phyloP scores from a whole-genome alignment of 2,888 invertebrate genomes.

The Odontocerum albicorne region DNA sequence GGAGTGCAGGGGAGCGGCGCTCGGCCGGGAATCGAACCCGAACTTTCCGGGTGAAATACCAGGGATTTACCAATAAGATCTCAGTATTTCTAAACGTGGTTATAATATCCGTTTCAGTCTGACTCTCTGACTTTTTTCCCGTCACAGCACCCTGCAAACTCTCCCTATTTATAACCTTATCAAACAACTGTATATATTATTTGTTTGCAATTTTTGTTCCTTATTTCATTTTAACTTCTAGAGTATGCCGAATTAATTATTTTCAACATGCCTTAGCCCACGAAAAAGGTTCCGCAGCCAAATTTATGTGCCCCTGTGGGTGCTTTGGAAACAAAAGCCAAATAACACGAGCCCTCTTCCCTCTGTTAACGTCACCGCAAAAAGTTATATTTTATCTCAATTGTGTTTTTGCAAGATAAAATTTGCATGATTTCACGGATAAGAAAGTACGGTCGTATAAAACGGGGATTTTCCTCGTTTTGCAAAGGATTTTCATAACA shows the following conservation, averaged over 20 bases:
- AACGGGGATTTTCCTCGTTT: not conserved
- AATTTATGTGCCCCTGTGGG: conserved; percentile 4
- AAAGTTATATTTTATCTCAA: conserved; percentile 6
- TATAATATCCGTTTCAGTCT: no score
- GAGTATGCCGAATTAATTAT: conserved; percentile 11
- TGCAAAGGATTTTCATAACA: not conserved
- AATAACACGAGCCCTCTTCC: not conserved
- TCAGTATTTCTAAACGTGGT: no score
- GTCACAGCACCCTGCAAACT: not conserved
- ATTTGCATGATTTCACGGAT: conserved; percentile 28
- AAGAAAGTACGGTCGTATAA: conserved; percentile 26
- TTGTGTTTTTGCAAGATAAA: conserved; percentile 7
- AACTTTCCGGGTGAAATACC: no score
- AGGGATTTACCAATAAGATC: no score
- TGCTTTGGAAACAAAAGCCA: conserved; percentile 11
- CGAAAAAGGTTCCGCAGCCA: conserved; percentile 5
- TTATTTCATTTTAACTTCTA: no score
- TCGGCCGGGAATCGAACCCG: no score
- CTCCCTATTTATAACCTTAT: not conserved
- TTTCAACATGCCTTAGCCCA: conserved; percentile 11
- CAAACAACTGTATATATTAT: no score
- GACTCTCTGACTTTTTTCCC: no score
- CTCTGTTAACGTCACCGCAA: not conserved
- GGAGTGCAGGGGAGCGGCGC: no score
- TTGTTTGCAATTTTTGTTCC: no score